Conservation (phyloP, 1,140 invertebrate species). For the Diprion similis region DNA sequence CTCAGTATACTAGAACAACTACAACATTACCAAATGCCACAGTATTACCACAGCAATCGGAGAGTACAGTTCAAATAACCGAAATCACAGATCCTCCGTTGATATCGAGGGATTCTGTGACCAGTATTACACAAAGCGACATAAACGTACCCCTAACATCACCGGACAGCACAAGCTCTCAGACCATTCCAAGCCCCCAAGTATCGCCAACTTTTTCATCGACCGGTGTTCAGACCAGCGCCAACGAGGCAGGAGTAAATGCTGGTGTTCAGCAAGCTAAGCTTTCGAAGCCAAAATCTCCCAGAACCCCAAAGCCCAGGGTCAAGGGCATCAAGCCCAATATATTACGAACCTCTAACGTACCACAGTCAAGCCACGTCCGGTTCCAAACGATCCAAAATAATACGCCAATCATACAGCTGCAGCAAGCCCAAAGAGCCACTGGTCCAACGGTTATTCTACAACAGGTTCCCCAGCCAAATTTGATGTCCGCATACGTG, state of each 20-base stretch:
- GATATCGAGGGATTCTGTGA: constrained; percentile 31
- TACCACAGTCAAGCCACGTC: constrained; percentile 32
- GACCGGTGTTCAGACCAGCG: constrained; percentile 28
- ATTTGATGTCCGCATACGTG: constrained; percentile 73
- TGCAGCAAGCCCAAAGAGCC: constrained; percentile 43
- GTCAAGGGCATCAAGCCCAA: constrained; percentile 47
- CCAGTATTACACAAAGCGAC: constrained; percentile 21
- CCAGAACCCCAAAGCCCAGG: constrained; percentile 41
- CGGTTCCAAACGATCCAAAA: constrained; percentile 50
- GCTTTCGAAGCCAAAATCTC: constrained; percentile 44
- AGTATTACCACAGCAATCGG: constrained; percentile 47
- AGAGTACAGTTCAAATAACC: constrained; percentile 52
- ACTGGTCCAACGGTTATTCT: constrained; percentile 69
- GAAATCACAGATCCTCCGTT: constrained; percentile 48
- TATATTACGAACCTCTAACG: constrained; percentile 39
- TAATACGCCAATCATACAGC: constrained; percentile 49
- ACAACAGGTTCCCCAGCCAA: constrained; percentile 70
- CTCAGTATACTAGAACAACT: constrained; percentile 56
- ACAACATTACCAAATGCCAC: constrained; percentile 53
- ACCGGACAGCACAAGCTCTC: constrained; percentile 34
- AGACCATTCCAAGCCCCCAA: constrained; percentile 42
- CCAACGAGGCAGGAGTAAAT: constrained; percentile 28
- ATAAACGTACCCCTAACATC: constrained; percentile 36
- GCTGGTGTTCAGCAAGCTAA: constrained; percentile 37
- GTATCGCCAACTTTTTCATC: constrained; percentile 37